A percentile compares a stretch with the other conserved stretches of the same genome.
Conservation (phyloP, 2,888 invertebrate genomes). For the Lydus trimaculatus region DNA sequence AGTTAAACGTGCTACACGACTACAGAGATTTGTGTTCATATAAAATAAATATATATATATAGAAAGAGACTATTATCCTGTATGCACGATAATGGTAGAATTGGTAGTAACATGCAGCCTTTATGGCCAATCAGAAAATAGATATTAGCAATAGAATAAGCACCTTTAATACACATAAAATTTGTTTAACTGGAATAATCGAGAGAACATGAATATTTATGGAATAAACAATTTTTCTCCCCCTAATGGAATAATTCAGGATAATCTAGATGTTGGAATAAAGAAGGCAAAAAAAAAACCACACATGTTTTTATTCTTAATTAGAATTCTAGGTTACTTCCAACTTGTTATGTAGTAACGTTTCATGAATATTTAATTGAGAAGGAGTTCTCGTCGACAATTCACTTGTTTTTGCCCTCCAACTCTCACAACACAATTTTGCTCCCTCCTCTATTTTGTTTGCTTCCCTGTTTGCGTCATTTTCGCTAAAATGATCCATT, state of each 20-base stretch:
- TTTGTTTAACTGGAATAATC: slow-evolving; percentile 18
- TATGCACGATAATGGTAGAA: background rate
- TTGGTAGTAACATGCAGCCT: background rate
- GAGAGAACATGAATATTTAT: slow-evolving; percentile 22
- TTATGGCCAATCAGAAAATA: slow-evolving; percentile 20
- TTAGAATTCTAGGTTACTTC: slow-evolving; percentile 4
- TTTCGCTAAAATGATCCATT: background rate
- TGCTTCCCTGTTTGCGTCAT: background rate
- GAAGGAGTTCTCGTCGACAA: background rate
- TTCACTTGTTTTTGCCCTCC: background rate
- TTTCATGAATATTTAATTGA: slow-evolving; percentile 8
- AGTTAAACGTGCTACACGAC: slow-evolving; percentile 27
- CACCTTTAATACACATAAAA: slow-evolving; percentile 13
- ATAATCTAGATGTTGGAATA: background rate
- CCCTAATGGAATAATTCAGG: background rate
- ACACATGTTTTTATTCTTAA: background rate
- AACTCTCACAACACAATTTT: background rate
- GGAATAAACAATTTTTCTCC: background rate
- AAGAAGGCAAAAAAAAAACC: background rate
- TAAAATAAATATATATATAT: background rate
- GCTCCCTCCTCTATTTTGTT: background rate
- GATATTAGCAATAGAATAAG: slow-evolving; percentile 9
- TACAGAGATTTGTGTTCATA: slow-evolving; percentile 19
- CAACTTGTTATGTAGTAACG: background rate
- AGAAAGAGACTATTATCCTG: background rate